Percentiles rank a stretch among this genome's conserved stretches.
phyloP scores from a whole-genome alignment of 2,113 vertebrate genomes.

The Platysteira castanea region DNA sequence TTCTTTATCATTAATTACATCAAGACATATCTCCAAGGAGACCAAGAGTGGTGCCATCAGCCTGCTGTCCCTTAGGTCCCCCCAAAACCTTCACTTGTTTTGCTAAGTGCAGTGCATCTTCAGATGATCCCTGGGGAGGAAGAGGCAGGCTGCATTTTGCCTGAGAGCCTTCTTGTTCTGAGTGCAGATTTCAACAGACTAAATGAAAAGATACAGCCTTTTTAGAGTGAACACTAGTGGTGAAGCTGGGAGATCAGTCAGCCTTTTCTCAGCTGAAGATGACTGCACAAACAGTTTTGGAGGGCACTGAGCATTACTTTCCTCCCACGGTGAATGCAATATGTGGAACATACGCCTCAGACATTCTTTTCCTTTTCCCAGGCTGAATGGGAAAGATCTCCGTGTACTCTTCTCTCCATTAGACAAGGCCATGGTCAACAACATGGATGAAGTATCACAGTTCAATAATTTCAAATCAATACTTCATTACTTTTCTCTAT shows the following conservation, averaged over 20 bases:
- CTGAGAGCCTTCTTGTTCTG: neutral
- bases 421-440: neutral
- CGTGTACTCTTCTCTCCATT: neutral
- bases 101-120: neutral
- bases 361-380: neutral
- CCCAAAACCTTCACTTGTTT: neutral
- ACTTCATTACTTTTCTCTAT: neutral
- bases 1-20: slow-evolving; percentile 22
- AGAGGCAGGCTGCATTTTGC: neutral
- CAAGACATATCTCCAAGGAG: slow-evolving; percentile 26
- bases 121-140: neutral
- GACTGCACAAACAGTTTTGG: slow-evolving; percentile 10
- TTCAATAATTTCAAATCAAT: slow-evolving; percentile 15
- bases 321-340: neutral
- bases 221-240: neutral
- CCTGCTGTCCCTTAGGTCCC: neutral
- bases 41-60: neutral
- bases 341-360: neutral
- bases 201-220: neutral
- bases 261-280: neutral
- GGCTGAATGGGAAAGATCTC: neutral
- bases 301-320: neutral
- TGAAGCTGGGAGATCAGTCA: slow-evolving; percentile 7
- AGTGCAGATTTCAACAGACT: neutral
- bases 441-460: neutral